Conservation (phyloP, 2,113 vertebrate genomes). For the Arvicanthis niloticus region DNA sequence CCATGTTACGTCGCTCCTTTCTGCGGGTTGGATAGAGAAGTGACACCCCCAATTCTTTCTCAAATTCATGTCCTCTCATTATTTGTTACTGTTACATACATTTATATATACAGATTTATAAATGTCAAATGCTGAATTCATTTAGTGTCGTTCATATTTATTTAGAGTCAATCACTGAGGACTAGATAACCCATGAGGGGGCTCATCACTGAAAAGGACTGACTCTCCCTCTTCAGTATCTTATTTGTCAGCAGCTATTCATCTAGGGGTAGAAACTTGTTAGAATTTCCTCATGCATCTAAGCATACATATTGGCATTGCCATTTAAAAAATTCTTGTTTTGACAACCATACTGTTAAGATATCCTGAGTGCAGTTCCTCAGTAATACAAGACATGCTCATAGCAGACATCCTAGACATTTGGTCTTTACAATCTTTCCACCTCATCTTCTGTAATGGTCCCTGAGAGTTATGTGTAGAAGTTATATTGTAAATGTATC, state of each 20-base stretch:
- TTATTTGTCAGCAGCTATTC: neutral
- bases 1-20: too few relatives aligned
- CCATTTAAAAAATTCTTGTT: neutral
- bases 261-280: neutral
- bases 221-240: neutral
- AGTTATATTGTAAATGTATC: neutral
- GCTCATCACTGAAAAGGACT: neutral
- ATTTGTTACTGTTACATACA: neutral
- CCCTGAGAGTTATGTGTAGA: neutral
- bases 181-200: neutral
- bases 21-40: too few relatives aligned
- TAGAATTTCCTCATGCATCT: neutral
- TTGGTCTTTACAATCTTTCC: neutral
- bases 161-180: too few relatives aligned
- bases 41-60: neutral
- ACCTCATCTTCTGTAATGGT: neutral
- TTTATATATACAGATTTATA: neutral
- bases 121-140: neutral
- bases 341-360: neutral
- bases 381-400: neutral
- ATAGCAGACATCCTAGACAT: neutral
- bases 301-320: neutral
- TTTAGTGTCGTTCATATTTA: neutral
- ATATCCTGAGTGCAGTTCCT: neutral
- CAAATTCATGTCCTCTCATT: neutral